phyloP scores from a whole-genome alignment of 2,888 invertebrate species.

The Lysandra bellargus region DNA sequence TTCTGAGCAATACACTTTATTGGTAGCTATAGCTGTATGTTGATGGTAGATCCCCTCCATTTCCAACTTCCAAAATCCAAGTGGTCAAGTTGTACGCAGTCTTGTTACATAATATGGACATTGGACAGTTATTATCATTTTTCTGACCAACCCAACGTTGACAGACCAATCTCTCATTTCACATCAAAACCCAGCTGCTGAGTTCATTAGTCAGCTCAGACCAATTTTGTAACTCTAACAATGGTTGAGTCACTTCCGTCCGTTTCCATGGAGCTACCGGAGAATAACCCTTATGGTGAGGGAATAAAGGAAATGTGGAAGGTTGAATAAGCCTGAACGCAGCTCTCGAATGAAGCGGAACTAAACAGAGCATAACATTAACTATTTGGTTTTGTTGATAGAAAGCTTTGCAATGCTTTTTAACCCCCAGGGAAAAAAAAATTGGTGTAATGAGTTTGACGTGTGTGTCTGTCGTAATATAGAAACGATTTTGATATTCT shows the following conservation, averaged over 20 bases:
- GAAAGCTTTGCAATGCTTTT: not conserved
- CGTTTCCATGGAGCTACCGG: not conserved
- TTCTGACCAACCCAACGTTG: not conserved
- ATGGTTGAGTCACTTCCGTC: conserved; percentile 5
- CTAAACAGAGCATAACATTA: not conserved
- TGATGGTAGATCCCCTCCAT: too few species aligned
- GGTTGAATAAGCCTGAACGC: not conserved
- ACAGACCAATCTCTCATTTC: not conserved
- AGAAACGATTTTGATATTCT: too few species aligned
- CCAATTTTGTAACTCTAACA: conserved; percentile 3
- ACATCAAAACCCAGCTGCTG: not conserved
- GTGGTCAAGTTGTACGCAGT: not conserved
- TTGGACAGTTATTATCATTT: too few species aligned
- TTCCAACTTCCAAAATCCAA: not conserved
- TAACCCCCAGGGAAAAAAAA: not conserved
- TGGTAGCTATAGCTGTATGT: too few species aligned
- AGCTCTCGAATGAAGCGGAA: conserved; percentile 10
- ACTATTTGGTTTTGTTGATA: not conserved
- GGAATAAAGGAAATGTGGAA: not conserved
- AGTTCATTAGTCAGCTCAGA: not conserved
- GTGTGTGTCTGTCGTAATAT: too few species aligned
- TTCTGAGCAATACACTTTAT: too few species aligned
- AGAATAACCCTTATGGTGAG: not conserved
- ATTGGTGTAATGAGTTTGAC: not conserved
- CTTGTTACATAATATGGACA: too few species aligned